Conservation (phyloP, 2,888 invertebrate genomes). For the Sesamia inferens region DNA sequence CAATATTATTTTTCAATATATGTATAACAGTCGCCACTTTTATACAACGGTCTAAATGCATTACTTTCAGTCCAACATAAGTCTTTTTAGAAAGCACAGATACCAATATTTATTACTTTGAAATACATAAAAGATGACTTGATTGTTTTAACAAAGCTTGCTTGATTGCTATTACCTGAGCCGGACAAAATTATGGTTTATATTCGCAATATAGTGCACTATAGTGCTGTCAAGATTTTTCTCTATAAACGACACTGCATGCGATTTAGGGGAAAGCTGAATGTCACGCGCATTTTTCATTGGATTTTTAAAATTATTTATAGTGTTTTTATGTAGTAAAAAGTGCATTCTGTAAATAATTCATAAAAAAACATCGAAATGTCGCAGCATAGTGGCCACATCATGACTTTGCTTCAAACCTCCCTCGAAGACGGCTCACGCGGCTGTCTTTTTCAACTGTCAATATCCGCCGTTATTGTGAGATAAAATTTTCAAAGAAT, state of each 20-base stretch:
- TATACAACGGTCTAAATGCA: background rate
- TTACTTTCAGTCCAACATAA: background rate
- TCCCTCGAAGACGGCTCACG: too few relatives aligned
- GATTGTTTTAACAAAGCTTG: background rate
- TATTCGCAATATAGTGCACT: constrained; percentile 22
- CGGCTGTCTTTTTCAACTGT: too few relatives aligned
- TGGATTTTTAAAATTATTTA: too few relatives aligned
- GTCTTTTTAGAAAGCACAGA: background rate
- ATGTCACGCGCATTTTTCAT: too few relatives aligned
- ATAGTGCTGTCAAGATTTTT: constrained; percentile 3
- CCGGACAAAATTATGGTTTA: constrained; percentile 3
- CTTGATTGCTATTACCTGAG: background rate
- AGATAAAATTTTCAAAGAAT: too few relatives aligned
- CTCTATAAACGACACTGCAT: constrained; percentile 3
- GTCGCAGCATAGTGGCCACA: too few relatives aligned
- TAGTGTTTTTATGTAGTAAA: too few relatives aligned
- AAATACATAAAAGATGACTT: background rate
- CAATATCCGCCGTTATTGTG: too few relatives aligned
- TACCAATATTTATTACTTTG: background rate
- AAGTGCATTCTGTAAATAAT: too few relatives aligned
- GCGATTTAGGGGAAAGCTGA: background rate
- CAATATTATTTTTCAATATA: background rate
- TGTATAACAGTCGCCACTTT: background rate
- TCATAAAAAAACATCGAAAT: too few relatives aligned
- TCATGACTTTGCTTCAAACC: too few relatives aligned